phyloP scores from a whole-genome alignment of 2,113 vertebrate species.

The Octodon degus region DNA sequence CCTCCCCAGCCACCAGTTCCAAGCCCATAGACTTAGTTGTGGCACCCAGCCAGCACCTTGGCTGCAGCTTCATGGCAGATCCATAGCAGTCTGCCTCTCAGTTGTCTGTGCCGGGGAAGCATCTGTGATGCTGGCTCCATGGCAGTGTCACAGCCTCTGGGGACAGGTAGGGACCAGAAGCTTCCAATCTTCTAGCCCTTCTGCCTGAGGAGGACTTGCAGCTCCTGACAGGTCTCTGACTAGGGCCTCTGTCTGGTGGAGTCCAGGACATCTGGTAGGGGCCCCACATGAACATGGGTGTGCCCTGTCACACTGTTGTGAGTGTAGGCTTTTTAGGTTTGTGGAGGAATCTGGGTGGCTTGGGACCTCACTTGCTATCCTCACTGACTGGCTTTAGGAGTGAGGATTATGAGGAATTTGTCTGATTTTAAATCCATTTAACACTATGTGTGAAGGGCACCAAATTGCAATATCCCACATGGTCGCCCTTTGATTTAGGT shows the following conservation, averaged over 20 bases:
- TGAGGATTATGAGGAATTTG: not conserved
- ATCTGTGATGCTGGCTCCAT: conserved; percentile 43
- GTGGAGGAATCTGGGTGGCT: not conserved
- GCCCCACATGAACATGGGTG: not conserved
- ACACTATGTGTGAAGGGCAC: not conserved
- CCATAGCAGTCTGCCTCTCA: not conserved
- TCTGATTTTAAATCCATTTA: conserved; percentile 29
- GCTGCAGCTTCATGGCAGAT: not conserved
- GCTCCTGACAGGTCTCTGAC: not conserved
- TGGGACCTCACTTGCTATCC: not conserved
- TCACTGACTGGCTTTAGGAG: not conserved
- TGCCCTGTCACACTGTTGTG: not conserved
- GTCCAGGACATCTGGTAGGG: not conserved
- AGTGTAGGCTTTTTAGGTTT: not conserved
- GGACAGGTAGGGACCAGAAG: not conserved
- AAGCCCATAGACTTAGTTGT: not conserved
- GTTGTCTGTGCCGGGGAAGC: not conserved
- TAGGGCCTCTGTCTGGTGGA: not conserved
- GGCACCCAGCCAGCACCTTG: not conserved
- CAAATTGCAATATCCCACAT: not conserved
- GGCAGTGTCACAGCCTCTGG: not conserved
- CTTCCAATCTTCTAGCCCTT: not conserved
- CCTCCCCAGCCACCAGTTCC: not conserved
- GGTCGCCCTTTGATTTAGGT: not conserved
- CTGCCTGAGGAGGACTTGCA: conserved; percentile 4